Evolutionary conservation across 1,140 invertebrate species (phyloP), one percentile per base, ranked within the genome.

Genomic region (Nomia melanderi): DNA sequence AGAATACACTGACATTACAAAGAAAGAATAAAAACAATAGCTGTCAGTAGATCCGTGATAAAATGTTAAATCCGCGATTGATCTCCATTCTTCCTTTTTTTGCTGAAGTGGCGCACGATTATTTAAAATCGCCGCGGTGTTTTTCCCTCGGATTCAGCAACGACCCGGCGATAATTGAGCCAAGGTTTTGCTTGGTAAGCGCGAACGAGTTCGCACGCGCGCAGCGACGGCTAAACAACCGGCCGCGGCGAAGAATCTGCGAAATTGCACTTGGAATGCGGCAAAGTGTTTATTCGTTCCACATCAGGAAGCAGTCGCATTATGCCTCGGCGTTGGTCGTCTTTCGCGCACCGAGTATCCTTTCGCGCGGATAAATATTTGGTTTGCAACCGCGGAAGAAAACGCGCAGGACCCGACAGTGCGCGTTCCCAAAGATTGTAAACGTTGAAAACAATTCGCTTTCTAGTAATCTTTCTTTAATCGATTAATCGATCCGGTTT

Each of bases 201-300:
- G 23, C 17, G 33, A 59, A 47, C 47, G 6, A n/a, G 1, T 12
- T 1, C 8, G 33, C 20, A 27, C 25, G 53, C 23, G 1, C 27
- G n/a, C n/a, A n/a, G n/a, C n/a, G n/a, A n/a, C 4, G 4, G 29
- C 36, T 69, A 77, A 63, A 39, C 36, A 36, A 31, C 9, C 9
- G 25, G 20, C 3, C 20, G 25, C 14, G 12, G 8, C n/a, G 23
- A 25, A 12, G 56, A 67, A 77, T 54, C 31, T 56, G 57, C 57
- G 44, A 71, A 71, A 77, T 72, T 39, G 27, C 56, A 11, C 63
- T 63, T 25, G 67, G 74, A 76, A 76, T 63, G 67, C 47, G 36
- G 47, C 47, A 72, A 63, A 71, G 36, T 47, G 41, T 71, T 47
- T 41, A 47, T 63, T 71, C 59, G 67, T 62, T 62, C 27, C 67